A percentile compares a stretch with the other conserved stretches of the same genome.
phyloP scores from a whole-genome alignment of 2,888 invertebrate genomes.

The Lasioglossum pauxillum region DNA sequence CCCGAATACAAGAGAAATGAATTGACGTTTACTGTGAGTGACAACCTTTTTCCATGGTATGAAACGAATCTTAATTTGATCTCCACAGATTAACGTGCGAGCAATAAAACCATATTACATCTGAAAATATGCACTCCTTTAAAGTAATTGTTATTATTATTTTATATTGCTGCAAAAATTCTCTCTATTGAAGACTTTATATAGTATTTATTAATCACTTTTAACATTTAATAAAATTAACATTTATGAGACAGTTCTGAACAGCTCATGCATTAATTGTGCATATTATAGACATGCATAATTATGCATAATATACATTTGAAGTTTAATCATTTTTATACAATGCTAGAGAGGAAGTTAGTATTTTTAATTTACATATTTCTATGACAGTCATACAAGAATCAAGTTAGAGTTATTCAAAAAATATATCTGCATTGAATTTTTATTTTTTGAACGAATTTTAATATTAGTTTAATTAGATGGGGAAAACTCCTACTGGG shows the following conservation, averaged over 20 bases:
- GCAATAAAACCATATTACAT: neutral
- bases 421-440: neutral
- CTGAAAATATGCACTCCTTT: neutral
- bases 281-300: neutral
- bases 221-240: neutral
- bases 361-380: neutral
- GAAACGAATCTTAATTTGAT: neutral
- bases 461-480: neutral
- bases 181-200: neutral
- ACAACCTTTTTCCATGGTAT: neutral
- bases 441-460: neutral
- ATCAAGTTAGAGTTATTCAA: neutral
- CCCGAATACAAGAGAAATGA: neutral
- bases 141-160: neutral
- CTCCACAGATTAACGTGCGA: neutral
- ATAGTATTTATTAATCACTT: neutral
- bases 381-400: neutral
- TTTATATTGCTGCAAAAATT: neutral
- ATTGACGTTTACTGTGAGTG: slow-evolving; percentile 1
- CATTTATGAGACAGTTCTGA: neutral
- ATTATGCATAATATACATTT: neutral
- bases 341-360: neutral
- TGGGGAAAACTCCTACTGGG: neutral
- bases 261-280: neutral
- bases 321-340: neutral